A percentile compares a stretch with the other conserved stretches of the same genome.
phyloP scores from a whole-genome alignment of 1,140 invertebrate species.

The Apis cerana region DNA sequence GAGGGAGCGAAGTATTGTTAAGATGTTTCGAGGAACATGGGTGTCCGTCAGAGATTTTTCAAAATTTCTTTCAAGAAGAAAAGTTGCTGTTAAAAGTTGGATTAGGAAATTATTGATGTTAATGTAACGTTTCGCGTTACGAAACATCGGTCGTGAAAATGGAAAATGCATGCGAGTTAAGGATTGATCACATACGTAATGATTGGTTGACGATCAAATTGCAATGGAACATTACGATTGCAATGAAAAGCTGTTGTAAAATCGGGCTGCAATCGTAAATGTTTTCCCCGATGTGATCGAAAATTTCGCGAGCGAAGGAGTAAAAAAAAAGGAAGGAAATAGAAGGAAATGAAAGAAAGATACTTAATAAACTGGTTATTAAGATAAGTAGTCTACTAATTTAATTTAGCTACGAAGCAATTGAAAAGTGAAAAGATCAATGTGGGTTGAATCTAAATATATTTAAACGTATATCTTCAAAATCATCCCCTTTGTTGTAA shows the following conservation, averaged over 20 bases:
- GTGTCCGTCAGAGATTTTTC: background rate
- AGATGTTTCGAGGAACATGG: background rate
- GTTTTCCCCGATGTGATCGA: background rate
- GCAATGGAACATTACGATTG: conserved; percentile 24
- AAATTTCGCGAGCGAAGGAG: background rate
- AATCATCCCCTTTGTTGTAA: too few relatives aligned
- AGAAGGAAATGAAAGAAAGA: too few relatives aligned
- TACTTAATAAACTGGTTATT: background rate
- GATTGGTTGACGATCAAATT: conserved; percentile 14
- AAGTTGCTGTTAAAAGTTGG: too few relatives aligned
- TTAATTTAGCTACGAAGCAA: background rate
- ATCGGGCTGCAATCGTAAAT: background rate
- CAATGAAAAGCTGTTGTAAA: conserved; percentile 1
- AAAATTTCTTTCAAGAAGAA: too few relatives aligned
- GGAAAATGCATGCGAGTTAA: conserved; percentile 2
- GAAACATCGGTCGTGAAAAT: background rate
- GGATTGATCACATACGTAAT: background rate
- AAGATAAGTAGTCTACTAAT: background rate
- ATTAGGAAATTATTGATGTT: background rate
- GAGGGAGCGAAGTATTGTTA: too few relatives aligned
- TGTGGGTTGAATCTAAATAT: too few relatives aligned
- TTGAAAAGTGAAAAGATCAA: background rate
- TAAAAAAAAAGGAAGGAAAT: too few relatives aligned
- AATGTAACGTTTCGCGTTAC: background rate
- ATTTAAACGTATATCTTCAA: too few relatives aligned